phyloP scores from a whole-genome alignment of 2,113 vertebrate species.

The Nesogale talazaci region DNA sequence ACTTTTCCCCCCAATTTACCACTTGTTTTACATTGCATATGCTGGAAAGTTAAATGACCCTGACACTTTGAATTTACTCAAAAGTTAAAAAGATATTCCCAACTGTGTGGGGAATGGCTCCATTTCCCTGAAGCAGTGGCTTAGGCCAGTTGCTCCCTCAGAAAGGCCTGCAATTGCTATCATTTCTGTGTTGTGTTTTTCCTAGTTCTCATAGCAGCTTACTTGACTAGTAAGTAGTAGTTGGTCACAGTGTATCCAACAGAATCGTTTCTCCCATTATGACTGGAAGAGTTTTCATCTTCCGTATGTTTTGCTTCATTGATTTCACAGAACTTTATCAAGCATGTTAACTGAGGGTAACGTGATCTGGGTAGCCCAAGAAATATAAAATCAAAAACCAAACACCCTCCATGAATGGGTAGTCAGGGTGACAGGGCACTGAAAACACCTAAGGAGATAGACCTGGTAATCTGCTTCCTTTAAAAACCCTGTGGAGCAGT shows the following conservation, averaged over 20 bases:
- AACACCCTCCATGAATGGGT: not conserved
- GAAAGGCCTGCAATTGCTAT: not conserved
- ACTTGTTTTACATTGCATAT: constrained; percentile 63
- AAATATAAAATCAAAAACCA: not conserved
- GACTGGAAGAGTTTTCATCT: not conserved
- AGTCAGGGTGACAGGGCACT: not conserved
- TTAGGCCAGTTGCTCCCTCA: not conserved
- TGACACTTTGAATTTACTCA: constrained; percentile 57
- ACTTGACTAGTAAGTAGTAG: not conserved
- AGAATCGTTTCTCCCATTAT: too few species aligned
- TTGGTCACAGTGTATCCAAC: not conserved
- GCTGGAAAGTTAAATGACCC: constrained; percentile 70
- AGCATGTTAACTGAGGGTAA: not conserved
- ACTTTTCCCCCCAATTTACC: constrained; percentile 52
- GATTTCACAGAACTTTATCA: not conserved
- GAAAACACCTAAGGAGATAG: too few species aligned
- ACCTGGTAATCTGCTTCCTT: too few species aligned
- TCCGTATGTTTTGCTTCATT: not conserved
- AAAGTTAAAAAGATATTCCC: constrained; percentile 40
- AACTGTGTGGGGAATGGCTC: not conserved
- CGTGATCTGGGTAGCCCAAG: not conserved
- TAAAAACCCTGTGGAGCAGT: too few species aligned
- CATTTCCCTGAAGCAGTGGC: not conserved
- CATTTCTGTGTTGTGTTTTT: not conserved
- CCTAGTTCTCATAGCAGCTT: not conserved